Conservation (phyloP, 2,888 invertebrate species). For the Steromphala cineraria region DNA sequence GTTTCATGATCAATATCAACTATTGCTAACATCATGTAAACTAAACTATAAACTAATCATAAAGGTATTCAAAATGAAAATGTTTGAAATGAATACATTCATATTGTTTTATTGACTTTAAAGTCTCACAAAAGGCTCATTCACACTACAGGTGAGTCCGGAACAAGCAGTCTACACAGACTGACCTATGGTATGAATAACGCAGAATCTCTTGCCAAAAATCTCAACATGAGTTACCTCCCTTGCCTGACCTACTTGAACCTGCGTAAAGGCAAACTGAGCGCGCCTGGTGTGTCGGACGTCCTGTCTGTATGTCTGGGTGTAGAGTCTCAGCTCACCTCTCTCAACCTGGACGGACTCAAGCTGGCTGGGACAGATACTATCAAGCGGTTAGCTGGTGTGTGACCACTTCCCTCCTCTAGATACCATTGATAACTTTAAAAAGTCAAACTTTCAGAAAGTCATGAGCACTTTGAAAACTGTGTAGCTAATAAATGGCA, state of each 20-base stretch:
- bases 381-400: constrained; percentile 50
- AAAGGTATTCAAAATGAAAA: too few species aligned
- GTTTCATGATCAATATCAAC: too few species aligned
- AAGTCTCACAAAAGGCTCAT: too few species aligned
- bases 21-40: too few species aligned
- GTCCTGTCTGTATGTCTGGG: constrained; percentile 28
- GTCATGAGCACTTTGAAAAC: too few species aligned
- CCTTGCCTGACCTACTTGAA: constrained; percentile 57
- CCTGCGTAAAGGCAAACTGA: constrained; percentile 52
- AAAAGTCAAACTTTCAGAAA: too few species aligned
- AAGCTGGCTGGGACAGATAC: constrained; percentile 57
- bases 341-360: constrained; percentile 60
- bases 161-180: constrained; percentile 39
- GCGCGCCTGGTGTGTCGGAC: constrained; percentile 31
- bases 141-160: constrained; percentile 30
- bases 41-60: too few species aligned
- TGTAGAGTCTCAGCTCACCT: constrained; percentile 25
- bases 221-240: constrained; percentile 33
- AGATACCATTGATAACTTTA: too few species aligned
- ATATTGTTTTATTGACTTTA: too few species aligned
- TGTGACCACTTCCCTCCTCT: not conserved
- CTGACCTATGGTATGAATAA: constrained; percentile 54
- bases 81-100: too few species aligned
- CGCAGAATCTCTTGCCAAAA: constrained; percentile 39
- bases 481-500: too few species aligned